Base-by-base conservation (phyloP, 1,140 invertebrate species). In the Hycleus cichorii region DNA sequence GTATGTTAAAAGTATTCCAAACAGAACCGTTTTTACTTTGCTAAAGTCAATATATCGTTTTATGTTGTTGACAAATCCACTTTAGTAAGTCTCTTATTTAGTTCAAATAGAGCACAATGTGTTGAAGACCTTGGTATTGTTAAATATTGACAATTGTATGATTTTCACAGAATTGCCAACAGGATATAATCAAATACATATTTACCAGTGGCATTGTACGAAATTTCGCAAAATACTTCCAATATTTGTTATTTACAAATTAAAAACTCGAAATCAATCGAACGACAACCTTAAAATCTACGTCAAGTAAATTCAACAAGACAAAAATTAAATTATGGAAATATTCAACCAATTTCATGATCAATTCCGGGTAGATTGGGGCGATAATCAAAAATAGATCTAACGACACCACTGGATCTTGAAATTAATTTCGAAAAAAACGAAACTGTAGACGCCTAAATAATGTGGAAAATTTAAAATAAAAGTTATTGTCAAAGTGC, bases 401-500 rank as follows among this genome's bases (percentile, higher is more conserved):
- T 32, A 32, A 1, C 2, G 3, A 32, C 32, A 32, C 1, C 2
- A 32, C 2, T 32, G 7, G 32, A 5, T 32, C 2, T 32, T 32
- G 4, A 5, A 4, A 5, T 32, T 1, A 32, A 5, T 32, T 32
- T 32, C 7, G 7, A 32, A 32, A 42, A 10, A 9, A 42, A 42
- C 5, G 3, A 10, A 42, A 42, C 9, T 11, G 40, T 42, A 42
- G 9, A 42, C 9, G 11, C 11, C 4, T 11, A 10, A 42, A 42
- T 42, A 8, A 42, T 11, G 40, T 24, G 9, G 12, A 24, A 11
- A 27, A 27, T 39, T 57, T n/a, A 42, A 57, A 49, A 57, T 57
- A 59, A 59, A 63, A 63, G 58, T 59, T 59, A 59, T 52, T 55
- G 58, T 55, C 58, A 59, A 59, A 59, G 40, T 63, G 59, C 48